Base-by-base conservation (phyloP, 2,888 invertebrate genomes). In the Rhagonycha lutea region DNA sequence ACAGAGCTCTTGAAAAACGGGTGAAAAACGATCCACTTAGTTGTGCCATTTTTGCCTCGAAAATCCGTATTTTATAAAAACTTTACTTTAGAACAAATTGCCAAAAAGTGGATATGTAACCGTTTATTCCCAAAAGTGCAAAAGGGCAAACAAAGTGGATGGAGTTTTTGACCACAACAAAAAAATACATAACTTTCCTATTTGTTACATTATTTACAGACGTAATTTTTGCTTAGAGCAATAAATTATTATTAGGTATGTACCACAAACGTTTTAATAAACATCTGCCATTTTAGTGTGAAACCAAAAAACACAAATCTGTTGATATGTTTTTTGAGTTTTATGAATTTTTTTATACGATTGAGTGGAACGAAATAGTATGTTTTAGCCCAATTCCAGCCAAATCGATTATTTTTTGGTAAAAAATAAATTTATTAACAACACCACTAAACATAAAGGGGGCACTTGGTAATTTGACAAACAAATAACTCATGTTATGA, bases 281-380 rank as follows among this genome's bases (percentile, higher is more conserved):
- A 80, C 74, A 77, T 77, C 74, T 77, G 77, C 76, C 77, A 77
- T 74, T 74, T 74, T 69, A 65, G 67, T 74, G 63, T 62, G 65
- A 69, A 18, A 70, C 12, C 29, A 24, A 72, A 79, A 79, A 79
- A 80, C 76, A 71, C 78, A 76, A 79, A 78, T 69, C 68, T 74
- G 76, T 73, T 77, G 75, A 78, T 74, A 77, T 79, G 77, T 76
- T 79, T 73, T 78, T 77, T 62, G 63, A 69, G n/a, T 75, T 76
- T 77, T 74, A 74, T 26, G 71, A 71, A 73, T 69, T 24, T 63
- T 69, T 68, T 71, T 69, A 68, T 32, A 69, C 29, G 61, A 62
- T 68, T 69, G 65, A n/a, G 65, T 68, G 68, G 68, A 14, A 65
- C 32, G 61, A 69, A 75, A 67, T 73, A 68, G 61, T 24, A 68